These are phyloP conservation scores for Embidobia sp. DNA, from an alignment of 2,888 invertebrate genomes.

Conservation along the genomic window DNA sequence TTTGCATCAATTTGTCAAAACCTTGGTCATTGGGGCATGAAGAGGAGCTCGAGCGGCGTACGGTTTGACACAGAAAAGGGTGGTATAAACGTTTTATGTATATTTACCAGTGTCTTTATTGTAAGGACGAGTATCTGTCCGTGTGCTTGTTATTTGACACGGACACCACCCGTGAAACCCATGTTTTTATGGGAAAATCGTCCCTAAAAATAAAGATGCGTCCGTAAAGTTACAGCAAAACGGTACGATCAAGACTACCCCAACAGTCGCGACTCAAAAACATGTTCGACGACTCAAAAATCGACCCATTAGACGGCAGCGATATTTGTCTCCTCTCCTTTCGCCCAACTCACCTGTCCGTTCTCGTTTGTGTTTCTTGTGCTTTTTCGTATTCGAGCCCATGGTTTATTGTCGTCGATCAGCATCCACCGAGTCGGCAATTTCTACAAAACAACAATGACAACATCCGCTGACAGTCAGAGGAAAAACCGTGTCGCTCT, in stretches of 20 bases:
- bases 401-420: too few species aligned
- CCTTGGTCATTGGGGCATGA: background rate
- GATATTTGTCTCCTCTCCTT: conserved; percentile 42
- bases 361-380: conserved; percentile 80
- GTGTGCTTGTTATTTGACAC: conserved; percentile 56
- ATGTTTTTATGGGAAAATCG: conserved; percentile 45
- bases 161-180: conserved; percentile 60
- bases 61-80: conserved; percentile 26
- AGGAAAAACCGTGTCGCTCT: too few species aligned
- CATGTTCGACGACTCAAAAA: conserved; percentile 11
- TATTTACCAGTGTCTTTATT: conserved; percentile 59
- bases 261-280: too few species aligned
- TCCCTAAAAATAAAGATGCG: conserved; percentile 52
- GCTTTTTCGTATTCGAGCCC: conserved; percentile 79
- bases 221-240: conserved; percentile 45
- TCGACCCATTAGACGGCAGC: conserved; percentile 29
- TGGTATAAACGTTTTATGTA: conserved; percentile 43
- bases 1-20: too few species aligned
- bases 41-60: conserved; percentile 1
- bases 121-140: conserved; percentile 53
- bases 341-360: conserved; percentile 77
- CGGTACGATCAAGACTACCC: conserved; percentile 14
- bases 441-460: too few species aligned
- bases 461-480: too few species aligned
- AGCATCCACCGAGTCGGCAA: too few species aligned